A percentile compares a stretch with the other conserved stretches of the same genome.
Evolutionary conservation across 2,113 vertebrate genomes (phyloP).

Genomic region (Chionis minor): DNA sequence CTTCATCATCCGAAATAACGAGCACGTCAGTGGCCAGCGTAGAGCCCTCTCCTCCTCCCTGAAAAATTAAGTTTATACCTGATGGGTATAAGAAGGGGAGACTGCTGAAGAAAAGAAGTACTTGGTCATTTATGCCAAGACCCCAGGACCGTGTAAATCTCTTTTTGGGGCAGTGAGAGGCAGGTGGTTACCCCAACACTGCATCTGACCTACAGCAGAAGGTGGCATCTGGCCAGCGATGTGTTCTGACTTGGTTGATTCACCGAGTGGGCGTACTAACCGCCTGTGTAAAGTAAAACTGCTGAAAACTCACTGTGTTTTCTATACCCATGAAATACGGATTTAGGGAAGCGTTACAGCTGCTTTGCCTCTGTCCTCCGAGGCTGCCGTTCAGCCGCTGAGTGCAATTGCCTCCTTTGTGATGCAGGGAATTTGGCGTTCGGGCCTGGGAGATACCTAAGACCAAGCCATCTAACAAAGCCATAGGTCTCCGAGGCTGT

Average conservation of each 20-base stretch:
- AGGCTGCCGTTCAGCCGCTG: neutral
- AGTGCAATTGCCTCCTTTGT: neutral
- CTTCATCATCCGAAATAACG: neutral
- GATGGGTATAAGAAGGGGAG: neutral
- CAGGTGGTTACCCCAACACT: neutral
- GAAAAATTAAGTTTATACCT: neutral
- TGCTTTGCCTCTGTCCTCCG: neutral
- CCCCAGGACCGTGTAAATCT: neutral
- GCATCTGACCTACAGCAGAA: neutral
- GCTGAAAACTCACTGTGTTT: neutral
- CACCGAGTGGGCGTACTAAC: neutral
- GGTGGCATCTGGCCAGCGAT: neutral
- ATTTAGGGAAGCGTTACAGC: neutral
- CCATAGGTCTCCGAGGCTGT: neutral
- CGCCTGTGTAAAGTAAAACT: neutral
- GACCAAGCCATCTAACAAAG: neutral
- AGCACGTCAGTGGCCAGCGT: neutral
- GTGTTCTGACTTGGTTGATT: neutral
- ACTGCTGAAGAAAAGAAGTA: neutral
- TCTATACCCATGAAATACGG: neutral
- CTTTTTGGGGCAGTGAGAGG: neutral
- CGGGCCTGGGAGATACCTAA: neutral
- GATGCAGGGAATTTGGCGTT: neutral
- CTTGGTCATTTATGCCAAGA: neutral
- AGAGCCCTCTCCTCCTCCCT: neutral